Evolutionary conservation across 92 coral and sea anemone species (phyloP).

Genomic region (Pocillopora meandrina): DNA sequence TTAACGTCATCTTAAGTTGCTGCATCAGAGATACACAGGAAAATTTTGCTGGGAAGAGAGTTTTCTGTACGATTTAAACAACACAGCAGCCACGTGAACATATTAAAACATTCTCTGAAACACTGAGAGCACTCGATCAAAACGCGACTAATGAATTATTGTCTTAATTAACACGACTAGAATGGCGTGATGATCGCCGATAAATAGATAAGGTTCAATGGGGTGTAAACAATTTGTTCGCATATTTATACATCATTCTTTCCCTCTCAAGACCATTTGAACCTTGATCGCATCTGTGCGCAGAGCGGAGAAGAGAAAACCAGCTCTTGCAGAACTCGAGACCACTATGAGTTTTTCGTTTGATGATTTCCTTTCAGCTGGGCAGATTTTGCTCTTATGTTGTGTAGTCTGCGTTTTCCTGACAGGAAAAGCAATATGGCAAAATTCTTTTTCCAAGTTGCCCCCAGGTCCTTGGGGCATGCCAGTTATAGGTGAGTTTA

Average conservation of each 20-base stretch:
- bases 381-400: constrained; percentile 21
- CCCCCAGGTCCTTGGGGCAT: constrained; percentile 65
- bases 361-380: constrained; percentile 7
- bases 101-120: constrained; percentile 2
- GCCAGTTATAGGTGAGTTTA: constrained; percentile 48
- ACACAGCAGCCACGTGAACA: background rate
- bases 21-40: background rate
- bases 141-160: constrained; percentile 29
- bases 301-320: background rate
- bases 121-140: constrained; percentile 25
- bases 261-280: constrained; percentile 32
- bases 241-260: constrained; percentile 23
- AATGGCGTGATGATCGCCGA: constrained; percentile 31
- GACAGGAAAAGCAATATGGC: constrained; percentile 38
- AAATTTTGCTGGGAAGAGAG: background rate
- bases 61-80: background rate
- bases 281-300: constrained; percentile 10
- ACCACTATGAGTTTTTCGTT: constrained; percentile 4
- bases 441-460: constrained; percentile 28
- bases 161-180: constrained; percentile 13
- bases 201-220: constrained; percentile 18
- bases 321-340: background rate
- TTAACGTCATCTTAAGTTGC: constrained; percentile 5
- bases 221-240: constrained; percentile 24
- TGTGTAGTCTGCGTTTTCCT: constrained; percentile 21